Base-by-base conservation (phyloP, 2,888 invertebrate species). In the Oxyteleia sp. region DNA sequence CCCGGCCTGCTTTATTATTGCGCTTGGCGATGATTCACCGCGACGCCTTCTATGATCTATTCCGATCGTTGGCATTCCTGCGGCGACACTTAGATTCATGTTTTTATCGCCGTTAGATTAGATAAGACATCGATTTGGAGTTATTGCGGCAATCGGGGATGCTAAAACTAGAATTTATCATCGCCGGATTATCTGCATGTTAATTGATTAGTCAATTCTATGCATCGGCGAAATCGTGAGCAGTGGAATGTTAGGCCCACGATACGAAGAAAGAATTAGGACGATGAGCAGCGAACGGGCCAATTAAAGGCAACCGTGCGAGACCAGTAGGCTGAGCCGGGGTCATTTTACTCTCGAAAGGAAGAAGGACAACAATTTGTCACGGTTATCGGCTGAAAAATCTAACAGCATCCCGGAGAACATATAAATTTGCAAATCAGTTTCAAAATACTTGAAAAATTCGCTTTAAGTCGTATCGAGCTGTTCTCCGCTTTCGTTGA, bases 271-370 rank as follows among this genome's bases (percentile, higher is more conserved):
- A 85, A 82, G 81, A 82, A 85, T 74, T 83, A 86, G 87, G 80
- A 89, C 90, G 90, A 91, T 91, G 91, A 88, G 88, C 90, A 91
- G 88, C 88, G 89, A 89, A 90, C 90, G 90, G 89, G 91, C 92
- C 92, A 92, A 92, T 92, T 92, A 92, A 83, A 79, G 83, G 51
- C 79, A 66, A 75, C 75, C 80, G 80, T 84, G 71, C 84, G 84
- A 84, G 84, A 84, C 84, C 84, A 84, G 84, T 84, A 84, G 84
- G 84, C 79, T 61, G 69, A 23, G 79, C 11, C 35, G 15, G 69
- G 80, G 84, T 84, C 84, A 84, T 71, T 84, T 84, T 75, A 80
- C 79, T 84, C 79, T 71, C 84, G 80, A 84, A 72, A 75, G 61
- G 66, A 81, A 76, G 76, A 81, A 76, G 81, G 80, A 49, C 72